Evolutionary conservation across 2,113 vertebrate genomes (phyloP), one percentile per base, ranked within the genome.

Genomic region (Silurus glanis): DNA sequence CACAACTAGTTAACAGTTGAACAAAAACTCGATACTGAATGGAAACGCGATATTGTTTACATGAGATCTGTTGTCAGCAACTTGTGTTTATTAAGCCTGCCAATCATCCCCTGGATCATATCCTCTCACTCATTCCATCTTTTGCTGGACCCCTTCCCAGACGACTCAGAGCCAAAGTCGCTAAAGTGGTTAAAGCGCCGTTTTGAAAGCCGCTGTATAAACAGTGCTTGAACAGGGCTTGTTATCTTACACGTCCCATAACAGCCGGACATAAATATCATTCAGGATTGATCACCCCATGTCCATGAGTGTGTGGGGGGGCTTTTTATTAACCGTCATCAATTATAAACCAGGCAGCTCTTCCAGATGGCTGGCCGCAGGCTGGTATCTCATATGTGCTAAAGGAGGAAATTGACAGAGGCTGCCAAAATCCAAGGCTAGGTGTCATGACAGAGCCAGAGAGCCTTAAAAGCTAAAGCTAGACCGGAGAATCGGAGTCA

Each of bases 221-320:
- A 85, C 69, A 79, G 61, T 5, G 66, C 71, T 76, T 89, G 51
- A 89, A 64, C 21, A 75, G 47, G 6, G 47, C 21, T 23, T 53
- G 72, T 53, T 75, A 56, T 80, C 72, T 75, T 78, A 56, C 74
- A 85, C 25, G 55, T 23, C 28, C 74, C 13, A 79, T 86, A 72
- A 84, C 80, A 56, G 69, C 1, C 19, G 13, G n/a, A n/a, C 51
- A 58, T 89, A 83, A 82, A 87, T 85, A 59, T 83, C 86, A 84
- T 56, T 85, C 62, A 82, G 28, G n/a, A 59, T 49, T 9, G 13
- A 56, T 64, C 62, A 64, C 47, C 62, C 19, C 4, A 17, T 62
- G 19, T 53, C 9, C 37, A 13, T 37, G 87, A 49, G 71, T 51
- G 82, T 53, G 64, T n/a, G 59, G 45, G 56, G 51, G 81, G 23